These are phyloP conservation scores for Lichenostomus cassidix DNA, from an alignment of 2,113 vertebrate species.

Conservation along the genomic window DNA sequence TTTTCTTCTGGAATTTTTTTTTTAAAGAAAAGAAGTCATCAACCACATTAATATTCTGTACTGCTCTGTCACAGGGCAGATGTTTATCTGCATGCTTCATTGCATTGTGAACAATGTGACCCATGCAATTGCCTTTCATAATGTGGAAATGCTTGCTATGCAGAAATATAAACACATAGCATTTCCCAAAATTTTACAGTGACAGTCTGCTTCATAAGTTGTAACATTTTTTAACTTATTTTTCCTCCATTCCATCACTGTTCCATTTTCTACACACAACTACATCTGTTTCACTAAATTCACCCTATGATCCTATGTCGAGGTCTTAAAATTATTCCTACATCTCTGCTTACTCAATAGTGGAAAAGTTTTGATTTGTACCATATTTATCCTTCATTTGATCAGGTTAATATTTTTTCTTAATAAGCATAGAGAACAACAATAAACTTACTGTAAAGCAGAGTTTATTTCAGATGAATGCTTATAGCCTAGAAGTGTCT, in stretches of 20 bases:
- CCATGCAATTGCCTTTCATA: slow-evolving; percentile 54
- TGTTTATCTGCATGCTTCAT: slow-evolving; percentile 60
- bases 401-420: not conserved
- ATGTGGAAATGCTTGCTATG: slow-evolving; percentile 28
- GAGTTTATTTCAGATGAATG: not conserved
- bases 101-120: slow-evolving; percentile 59
- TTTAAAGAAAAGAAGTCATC: slow-evolving; percentile 32
- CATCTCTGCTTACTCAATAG: not conserved
- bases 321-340: not conserved
- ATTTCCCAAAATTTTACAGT: not conserved
- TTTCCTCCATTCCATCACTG: not conserved
- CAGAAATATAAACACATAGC: slow-evolving; percentile 1
- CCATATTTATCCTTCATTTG: not conserved
- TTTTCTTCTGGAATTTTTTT: not conserved
- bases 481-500: not conserved
- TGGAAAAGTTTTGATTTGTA: not conserved
- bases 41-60: not conserved
- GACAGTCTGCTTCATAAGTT: not conserved
- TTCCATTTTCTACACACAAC: not conserved
- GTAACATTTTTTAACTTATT: not conserved
- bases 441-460: not conserved
- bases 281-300: not conserved
- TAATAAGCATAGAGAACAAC: not conserved
- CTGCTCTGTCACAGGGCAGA: slow-evolving; percentile 43
- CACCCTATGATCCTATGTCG: not conserved